A percentile compares a stretch with the other conserved stretches of the same genome.
Evolutionary conservation across 2,888 invertebrate species (phyloP).

Genomic region (Salpingus planirostris): DNA sequence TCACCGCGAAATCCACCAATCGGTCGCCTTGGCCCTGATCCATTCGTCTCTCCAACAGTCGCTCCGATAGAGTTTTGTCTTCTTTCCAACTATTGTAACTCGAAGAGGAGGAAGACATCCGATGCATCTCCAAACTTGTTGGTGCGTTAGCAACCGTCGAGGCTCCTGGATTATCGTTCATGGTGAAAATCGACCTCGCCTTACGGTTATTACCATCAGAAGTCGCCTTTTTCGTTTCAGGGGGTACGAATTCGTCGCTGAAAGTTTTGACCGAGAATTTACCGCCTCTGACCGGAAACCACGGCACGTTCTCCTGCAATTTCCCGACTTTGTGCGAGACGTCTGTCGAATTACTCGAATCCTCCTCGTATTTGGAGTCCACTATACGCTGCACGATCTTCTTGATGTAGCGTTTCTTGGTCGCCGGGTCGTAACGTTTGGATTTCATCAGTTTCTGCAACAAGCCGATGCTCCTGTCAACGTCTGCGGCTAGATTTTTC

Average conservation of each 20-base stretch:
- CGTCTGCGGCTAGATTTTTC: conserved; percentile 45
- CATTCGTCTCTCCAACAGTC: conserved; percentile 26
- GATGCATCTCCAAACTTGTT: conserved; percentile 12
- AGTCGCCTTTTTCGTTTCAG: not conserved
- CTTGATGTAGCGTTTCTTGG: conserved; percentile 55
- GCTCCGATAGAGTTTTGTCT: conserved; percentile 43
- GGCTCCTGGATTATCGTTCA: not conserved
- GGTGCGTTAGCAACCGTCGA: not conserved
- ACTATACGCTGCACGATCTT: conserved; percentile 55
- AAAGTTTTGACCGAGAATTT: conserved; percentile 16
- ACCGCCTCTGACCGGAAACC: conserved; percentile 33
- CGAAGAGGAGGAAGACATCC: conserved; percentile 13
- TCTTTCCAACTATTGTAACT: conserved; percentile 40
- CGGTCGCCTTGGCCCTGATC: conserved; percentile 21
- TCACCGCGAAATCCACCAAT: conserved; percentile 39
- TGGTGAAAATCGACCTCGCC: conserved; percentile 5
- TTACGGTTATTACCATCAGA: too few species aligned
- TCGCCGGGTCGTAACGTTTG: conserved; percentile 49
- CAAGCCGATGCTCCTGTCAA: conserved; percentile 53
- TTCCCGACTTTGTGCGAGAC: not conserved
- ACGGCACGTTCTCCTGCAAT: conserved; percentile 36
- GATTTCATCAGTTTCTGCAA: conserved; percentile 51
- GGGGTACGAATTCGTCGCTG: conserved; percentile 13
- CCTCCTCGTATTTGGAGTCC: conserved; percentile 35
- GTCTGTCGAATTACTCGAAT: not conserved